Percentiles rank a stretch among this genome's conserved stretches.
Conservation (phyloP, 2,888 invertebrate genomes). For the Agrochola macilenta region DNA sequence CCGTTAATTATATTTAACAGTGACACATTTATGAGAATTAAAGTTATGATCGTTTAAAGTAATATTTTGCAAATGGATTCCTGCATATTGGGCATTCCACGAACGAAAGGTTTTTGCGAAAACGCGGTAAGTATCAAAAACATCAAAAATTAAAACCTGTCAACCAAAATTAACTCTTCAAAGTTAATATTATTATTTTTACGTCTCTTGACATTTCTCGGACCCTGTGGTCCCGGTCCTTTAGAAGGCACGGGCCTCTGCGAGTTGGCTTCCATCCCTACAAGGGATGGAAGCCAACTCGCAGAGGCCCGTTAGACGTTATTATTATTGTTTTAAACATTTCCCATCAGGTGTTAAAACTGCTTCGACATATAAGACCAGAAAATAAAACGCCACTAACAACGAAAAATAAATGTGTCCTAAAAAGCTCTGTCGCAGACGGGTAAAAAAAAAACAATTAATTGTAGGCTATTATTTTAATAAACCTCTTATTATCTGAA, state of each 20-base stretch:
- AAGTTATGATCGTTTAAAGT: background rate
- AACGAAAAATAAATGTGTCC: background rate
- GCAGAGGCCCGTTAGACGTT: no score
- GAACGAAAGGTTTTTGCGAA: background rate
- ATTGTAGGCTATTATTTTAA: background rate
- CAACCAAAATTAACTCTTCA: background rate
- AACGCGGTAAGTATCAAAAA: background rate
- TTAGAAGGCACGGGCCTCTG: no score
- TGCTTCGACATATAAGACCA: background rate
- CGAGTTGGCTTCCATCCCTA: no score
- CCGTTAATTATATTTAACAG: background rate
- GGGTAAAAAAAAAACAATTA: background rate
- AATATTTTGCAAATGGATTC: background rate
- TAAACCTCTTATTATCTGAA: conserved; percentile 8
- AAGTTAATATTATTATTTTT: background rate
- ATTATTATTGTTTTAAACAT: no score
- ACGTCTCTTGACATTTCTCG: no score
- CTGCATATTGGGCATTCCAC: no score
- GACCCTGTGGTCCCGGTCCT: no score
- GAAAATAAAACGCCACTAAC: background rate
- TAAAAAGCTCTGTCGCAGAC: no score
- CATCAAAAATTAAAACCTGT: background rate
- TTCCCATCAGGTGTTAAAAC: no score
- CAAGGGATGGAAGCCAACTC: no score
- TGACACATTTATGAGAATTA: background rate